Evolutionary conservation across 2,888 invertebrate species (phyloP).

Genomic region (Pomacea canaliculata): DNA sequence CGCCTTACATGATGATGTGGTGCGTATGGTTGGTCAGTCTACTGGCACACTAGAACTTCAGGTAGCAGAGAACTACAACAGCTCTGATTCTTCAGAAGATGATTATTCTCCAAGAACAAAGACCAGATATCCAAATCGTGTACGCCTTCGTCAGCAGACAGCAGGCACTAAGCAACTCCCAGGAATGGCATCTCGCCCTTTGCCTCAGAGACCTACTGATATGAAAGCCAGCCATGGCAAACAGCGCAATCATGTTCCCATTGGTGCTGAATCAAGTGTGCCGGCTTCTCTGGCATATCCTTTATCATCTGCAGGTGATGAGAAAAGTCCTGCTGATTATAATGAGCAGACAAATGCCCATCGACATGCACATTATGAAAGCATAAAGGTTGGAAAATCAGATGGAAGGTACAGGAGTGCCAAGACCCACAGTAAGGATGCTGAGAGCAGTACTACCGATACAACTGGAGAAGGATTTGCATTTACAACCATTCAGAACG

Average conservation of each 20-base stretch:
- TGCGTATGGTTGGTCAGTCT: slow-evolving; percentile 88
- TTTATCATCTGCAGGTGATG: slow-evolving; percentile 17
- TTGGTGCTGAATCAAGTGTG: slow-evolving; percentile 29
- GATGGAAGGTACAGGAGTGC: background rate
- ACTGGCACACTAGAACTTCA: slow-evolving; percentile 74
- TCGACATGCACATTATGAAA: slow-evolving; percentile 11
- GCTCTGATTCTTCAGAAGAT: slow-evolving; percentile 86
- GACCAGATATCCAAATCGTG: slow-evolving; percentile 66
- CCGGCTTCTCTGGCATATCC: slow-evolving; percentile 33
- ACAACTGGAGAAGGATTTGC: slow-evolving; percentile 16
- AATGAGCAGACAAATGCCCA: background rate
- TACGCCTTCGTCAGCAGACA: slow-evolving; percentile 43
- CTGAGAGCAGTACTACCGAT: slow-evolving; percentile 11
- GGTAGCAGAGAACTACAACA: slow-evolving; percentile 76
- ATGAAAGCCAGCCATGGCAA: slow-evolving; percentile 15
- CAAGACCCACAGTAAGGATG: background rate
- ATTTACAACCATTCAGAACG: slow-evolving; percentile 22
- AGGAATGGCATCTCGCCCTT: slow-evolving; percentile 22
- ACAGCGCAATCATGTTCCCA: slow-evolving; percentile 11
- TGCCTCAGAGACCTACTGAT: slow-evolving; percentile 26
- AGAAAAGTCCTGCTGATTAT: slow-evolving; percentile 13
- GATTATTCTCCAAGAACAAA: slow-evolving; percentile 66
- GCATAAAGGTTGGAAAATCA: background rate
- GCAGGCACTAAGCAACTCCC: background rate
- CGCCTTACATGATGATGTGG: slow-evolving; percentile 92